Percentiles rank a stretch among this genome's conserved stretches.
These are phyloP conservation scores for Tarsius wallacei DNA, from an alignment of 2,797 vertebrate genomes.

Conservation along the genomic window DNA sequence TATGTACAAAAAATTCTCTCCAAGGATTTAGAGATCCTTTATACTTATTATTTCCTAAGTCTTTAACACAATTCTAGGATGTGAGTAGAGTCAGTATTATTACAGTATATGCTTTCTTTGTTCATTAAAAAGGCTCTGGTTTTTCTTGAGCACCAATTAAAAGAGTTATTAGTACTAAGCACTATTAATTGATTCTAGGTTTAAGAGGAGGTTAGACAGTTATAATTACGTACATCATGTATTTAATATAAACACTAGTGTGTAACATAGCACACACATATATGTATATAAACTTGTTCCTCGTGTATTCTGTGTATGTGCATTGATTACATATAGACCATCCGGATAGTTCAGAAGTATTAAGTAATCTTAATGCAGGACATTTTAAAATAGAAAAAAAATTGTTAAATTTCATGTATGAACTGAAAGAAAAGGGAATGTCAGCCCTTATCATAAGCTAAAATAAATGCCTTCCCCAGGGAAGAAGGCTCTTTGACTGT, in stretches of 20 bases:
- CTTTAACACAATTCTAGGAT: background rate
- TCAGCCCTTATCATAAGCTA: background rate
- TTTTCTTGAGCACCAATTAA: background rate
- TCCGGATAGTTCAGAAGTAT: background rate
- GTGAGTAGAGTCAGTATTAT: background rate
- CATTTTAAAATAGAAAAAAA: background rate
- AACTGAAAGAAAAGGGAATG: background rate
- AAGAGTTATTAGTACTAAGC: background rate
- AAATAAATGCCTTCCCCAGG: background rate
- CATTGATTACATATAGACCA: background rate
- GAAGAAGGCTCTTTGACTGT: background rate
- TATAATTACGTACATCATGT: background rate
- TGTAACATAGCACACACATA: background rate
- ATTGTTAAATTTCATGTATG: background rate
- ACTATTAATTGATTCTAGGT: slow-evolving; percentile 15
- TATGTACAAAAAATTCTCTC: slow-evolving; percentile 71
- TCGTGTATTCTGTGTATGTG: background rate
- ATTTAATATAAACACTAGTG: background rate
- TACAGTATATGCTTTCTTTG: background rate
- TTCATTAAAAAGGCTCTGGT: background rate
- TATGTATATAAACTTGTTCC: background rate
- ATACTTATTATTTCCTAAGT: background rate
- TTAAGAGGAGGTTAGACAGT: slow-evolving; percentile 13
- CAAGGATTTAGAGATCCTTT: slow-evolving; percentile 47
- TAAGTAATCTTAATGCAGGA: background rate